Conservation (phyloP, 2,113 vertebrate genomes). For the Pseudorhombus dupliciocellatus region DNA sequence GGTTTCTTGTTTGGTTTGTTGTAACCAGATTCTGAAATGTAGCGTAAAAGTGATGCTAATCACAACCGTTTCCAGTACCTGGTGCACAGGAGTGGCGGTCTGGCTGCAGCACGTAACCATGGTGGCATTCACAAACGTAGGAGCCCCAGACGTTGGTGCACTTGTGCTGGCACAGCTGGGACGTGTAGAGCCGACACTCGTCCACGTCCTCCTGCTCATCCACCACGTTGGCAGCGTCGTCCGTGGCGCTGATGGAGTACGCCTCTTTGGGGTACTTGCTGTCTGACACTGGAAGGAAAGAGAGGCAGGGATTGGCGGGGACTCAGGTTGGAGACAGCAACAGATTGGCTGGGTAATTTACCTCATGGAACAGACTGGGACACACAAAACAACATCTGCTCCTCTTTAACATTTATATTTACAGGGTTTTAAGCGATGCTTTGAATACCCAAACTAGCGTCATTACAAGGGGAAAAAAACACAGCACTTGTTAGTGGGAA, state of each 20-base stretch:
- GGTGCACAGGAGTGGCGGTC: constrained; percentile 87
- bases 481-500: not conserved
- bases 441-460: constrained; percentile 6
- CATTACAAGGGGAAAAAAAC: constrained; percentile 10
- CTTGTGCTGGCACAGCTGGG: constrained; percentile 84
- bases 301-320: not conserved
- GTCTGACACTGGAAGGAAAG: constrained; percentile 82
- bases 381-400: constrained; percentile 43
- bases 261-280: constrained; percentile 82
- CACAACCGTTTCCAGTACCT: constrained; percentile 79
- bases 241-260: constrained; percentile 79
- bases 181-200: constrained; percentile 83
- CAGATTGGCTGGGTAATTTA: constrained; percentile 43
- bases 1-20: too few relatives aligned
- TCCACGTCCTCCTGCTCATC: constrained; percentile 84
- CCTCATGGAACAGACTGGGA: constrained; percentile 27
- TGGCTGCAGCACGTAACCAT: constrained; percentile 84
- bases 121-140: constrained; percentile 88
- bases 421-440: constrained; percentile 1
- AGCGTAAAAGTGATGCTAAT: too few relatives aligned
- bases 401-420: constrained; percentile 12
- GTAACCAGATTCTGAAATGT: too few relatives aligned
- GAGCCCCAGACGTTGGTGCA: constrained; percentile 87
- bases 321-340: constrained; percentile 51
- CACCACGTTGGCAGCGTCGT: constrained; percentile 76